phyloP scores from a whole-genome alignment of 2,888 invertebrate genomes.

The Spodoptera picta region DNA sequence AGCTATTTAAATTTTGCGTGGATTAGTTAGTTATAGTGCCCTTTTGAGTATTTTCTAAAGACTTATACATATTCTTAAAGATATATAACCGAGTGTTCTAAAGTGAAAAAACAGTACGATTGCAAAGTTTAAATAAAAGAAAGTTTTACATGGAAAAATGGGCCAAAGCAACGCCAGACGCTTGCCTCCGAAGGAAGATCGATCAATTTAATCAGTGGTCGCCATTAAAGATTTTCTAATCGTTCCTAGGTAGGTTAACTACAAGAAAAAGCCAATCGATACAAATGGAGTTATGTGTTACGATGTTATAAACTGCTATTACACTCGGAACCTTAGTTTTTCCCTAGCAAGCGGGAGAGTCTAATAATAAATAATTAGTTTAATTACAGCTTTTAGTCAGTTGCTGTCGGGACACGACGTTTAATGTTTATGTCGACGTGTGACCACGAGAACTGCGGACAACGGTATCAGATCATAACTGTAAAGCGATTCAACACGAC shows the following conservation, averaged over 20 bases:
- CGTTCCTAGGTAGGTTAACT: constrained; percentile 41
- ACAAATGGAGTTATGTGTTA: constrained; percentile 73
- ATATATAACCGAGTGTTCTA: background rate
- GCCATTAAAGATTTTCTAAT: constrained; percentile 51
- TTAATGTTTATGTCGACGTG: constrained; percentile 53
- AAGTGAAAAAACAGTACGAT: background rate
- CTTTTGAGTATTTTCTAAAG: too few species aligned
- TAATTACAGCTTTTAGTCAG: constrained; percentile 83
- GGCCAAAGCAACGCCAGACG: constrained; percentile 12
- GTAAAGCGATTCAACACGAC: constrained; percentile 23
- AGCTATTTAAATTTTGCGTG: too few species aligned
- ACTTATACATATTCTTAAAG: too few species aligned
- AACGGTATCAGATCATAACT: constrained; percentile 6
- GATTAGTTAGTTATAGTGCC: too few species aligned
- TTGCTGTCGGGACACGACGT: constrained; percentile 68
- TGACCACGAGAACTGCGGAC: constrained; percentile 41
- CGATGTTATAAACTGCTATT: constrained; percentile 73
- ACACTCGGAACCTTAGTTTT: constrained; percentile 73
- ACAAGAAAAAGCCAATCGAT: constrained; percentile 71
- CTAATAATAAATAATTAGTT: constrained; percentile 86
- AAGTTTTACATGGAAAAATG: constrained; percentile 28
- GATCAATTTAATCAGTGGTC: constrained; percentile 41
- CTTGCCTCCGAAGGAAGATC: constrained; percentile 17
- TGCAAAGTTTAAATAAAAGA: background rate
- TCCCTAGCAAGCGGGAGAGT: constrained; percentile 73